Base-by-base conservation (phyloP, 2,797 vertebrate genomes). In the Sebastes cheni region DNA sequence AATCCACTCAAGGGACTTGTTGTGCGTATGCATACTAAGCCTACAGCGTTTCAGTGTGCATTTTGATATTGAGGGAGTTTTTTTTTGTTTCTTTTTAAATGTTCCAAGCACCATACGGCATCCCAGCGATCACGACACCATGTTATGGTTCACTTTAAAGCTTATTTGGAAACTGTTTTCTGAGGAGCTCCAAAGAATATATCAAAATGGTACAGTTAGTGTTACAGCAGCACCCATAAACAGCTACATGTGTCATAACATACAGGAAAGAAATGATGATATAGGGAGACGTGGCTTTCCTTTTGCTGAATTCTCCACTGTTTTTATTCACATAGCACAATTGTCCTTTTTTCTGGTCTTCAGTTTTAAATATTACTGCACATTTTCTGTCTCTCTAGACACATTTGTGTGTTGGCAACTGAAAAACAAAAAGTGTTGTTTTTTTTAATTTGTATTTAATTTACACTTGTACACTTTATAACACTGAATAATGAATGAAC, bases 1-100 rank as follows among this genome's bases (percentile, higher is more conserved):
- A 85, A 84, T 79, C 65, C 70, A 83, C 79, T 87, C 75, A 42
- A 52, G 72, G 25, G 80, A 81, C 77, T 64, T 56, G 59, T 64
- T 72, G 79, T 84, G 78, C 50, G 55, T 64, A n/a, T 80, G 61
- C 67, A 86, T 77, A 77, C 62, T 80, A 72, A 87, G 22, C 56
- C 46, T 20, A 36, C 25, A 22, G 58, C 20, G 14, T 39, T 39
- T 39, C 25, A 29, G 18, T 42, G n/a, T 61, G 67, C 61, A 64
- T 84, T 79, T 77, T 42, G 10, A 81, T 72, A n/a, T 42, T 42
- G 39, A 42, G 39, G 39, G 39, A 42, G 39, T 5, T 39, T 39
- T 39, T 39, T 39, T 39, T 39, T 4, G 34, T 67, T 50, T 66
- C 6, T 50, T 29, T 27, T 25, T n/a, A 64, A 20, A 50, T 23